These are phyloP conservation scores for Meteorus cinctellus DNA, from an alignment of 2,888 invertebrate genomes.

Conservation along the genomic window DNA sequence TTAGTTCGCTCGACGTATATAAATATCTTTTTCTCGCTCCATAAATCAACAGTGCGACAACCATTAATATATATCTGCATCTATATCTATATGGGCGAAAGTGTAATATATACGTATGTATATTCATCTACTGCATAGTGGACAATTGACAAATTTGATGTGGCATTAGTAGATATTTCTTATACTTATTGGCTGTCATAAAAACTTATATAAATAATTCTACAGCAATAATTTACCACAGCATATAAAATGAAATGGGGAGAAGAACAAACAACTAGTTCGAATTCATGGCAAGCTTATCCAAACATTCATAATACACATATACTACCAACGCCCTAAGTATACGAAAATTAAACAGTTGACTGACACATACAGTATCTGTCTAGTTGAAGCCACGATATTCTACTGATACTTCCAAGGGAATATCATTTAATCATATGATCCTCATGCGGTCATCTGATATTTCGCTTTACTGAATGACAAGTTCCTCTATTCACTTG, in stretches of 20 bases:
- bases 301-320: not conserved
- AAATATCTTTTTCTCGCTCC: conserved; percentile 45
- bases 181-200: conserved; percentile 26
- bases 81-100: conserved; percentile 9
- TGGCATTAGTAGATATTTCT: conserved; percentile 24
- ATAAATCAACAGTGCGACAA: conserved; percentile 43
- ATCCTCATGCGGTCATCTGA: not conserved
- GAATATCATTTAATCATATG: conserved; percentile 26
- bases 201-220: conserved; percentile 22
- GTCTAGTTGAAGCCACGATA: not conserved
- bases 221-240: not conserved
- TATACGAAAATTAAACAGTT: not conserved
- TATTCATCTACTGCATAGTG: not conserved
- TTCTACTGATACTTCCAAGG: not conserved
- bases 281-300: not conserved
- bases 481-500: not conserved
- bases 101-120: conserved; percentile 7
- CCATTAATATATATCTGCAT: conserved; percentile 40
- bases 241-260: not conserved
- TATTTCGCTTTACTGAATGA: not conserved
- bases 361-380: not conserved
- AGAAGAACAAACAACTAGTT: not conserved
- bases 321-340: not conserved
- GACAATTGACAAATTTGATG: conserved; percentile 42
- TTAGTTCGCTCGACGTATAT: conserved; percentile 38